Percentiles rank a stretch among this genome's conserved stretches.
Conservation (phyloP, 2,888 invertebrate genomes). For the Vesta saturnalis region DNA sequence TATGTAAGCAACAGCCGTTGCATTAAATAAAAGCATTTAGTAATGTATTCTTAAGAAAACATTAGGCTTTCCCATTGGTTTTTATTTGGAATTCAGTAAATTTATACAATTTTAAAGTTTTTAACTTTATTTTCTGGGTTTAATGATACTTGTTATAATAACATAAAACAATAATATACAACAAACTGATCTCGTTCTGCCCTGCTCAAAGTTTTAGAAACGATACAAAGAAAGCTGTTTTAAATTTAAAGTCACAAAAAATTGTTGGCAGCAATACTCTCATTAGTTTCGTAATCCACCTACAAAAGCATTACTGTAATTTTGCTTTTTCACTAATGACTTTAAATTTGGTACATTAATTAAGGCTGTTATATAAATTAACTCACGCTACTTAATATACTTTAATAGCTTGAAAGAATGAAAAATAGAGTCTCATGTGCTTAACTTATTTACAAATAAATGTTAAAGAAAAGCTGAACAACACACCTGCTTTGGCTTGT, state of each 20-base stretch:
- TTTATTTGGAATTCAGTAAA: not conserved
- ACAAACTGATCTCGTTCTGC: not conserved
- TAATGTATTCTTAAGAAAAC: not conserved
- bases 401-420: slow-evolving; percentile 2
- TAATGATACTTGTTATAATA: not conserved
- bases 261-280: slow-evolving; percentile 5
- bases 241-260: not conserved
- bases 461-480: not conserved
- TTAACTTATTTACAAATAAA: not conserved
- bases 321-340: not conserved
- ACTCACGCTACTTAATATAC: not conserved
- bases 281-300: slow-evolving; percentile 9
- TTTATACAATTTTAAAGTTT: not conserved
- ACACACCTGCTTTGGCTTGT: not conserved
- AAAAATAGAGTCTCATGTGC: not conserved
- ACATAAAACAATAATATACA: not conserved
- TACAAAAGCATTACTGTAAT: slow-evolving; percentile 4
- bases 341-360: slow-evolving; percentile 10
- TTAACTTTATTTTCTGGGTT: not conserved
- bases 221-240: not conserved
- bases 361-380: slow-evolving; percentile 7
- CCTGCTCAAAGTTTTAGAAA: not conserved
- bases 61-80: not conserved
- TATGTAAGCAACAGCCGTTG: slow-evolving; percentile 1
- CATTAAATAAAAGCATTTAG: not conserved